phyloP scores from a whole-genome alignment of 92 coral and sea anemone genomes.

The Palythoa grandiflora region DNA sequence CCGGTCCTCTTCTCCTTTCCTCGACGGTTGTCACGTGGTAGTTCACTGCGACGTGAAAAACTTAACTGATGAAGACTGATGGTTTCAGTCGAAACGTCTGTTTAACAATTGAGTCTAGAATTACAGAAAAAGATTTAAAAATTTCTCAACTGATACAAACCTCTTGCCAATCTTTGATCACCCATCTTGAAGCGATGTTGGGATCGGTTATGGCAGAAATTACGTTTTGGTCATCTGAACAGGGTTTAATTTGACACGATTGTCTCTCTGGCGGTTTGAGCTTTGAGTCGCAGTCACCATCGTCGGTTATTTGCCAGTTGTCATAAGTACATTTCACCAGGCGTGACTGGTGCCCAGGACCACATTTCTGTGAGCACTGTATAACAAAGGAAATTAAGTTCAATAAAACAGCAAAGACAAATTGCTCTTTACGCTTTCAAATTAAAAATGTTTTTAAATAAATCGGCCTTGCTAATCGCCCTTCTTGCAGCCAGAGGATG shows the following conservation, averaged over 20 bases:
- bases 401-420: not conserved
- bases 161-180: conserved; percentile 74
- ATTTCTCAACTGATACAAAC: conserved; percentile 40
- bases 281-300: conserved; percentile 70
- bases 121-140: too few species aligned
- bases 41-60: too few species aligned
- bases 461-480: too few species aligned
- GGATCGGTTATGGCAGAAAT: not conserved
- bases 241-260: conserved; percentile 73
- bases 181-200: conserved; percentile 68
- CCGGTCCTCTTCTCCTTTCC: too few species aligned
- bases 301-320: conserved; percentile 77
- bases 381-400: not conserved
- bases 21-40: too few species aligned
- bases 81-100: too few species aligned
- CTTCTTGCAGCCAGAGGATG: too few species aligned
- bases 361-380: conserved; percentile 92
- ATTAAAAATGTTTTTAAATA: not conserved
- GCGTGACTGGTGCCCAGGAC: conserved; percentile 83
- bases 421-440: too few species aligned
- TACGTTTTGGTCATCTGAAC: conserved; percentile 33
- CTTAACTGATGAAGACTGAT: too few species aligned
- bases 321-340: conserved; percentile 85
- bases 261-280: conserved; percentile 70
- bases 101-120: too few species aligned